phyloP scores from a whole-genome alignment of 2,797 vertebrate genomes.

The Sebastes flavidus region DNA sequence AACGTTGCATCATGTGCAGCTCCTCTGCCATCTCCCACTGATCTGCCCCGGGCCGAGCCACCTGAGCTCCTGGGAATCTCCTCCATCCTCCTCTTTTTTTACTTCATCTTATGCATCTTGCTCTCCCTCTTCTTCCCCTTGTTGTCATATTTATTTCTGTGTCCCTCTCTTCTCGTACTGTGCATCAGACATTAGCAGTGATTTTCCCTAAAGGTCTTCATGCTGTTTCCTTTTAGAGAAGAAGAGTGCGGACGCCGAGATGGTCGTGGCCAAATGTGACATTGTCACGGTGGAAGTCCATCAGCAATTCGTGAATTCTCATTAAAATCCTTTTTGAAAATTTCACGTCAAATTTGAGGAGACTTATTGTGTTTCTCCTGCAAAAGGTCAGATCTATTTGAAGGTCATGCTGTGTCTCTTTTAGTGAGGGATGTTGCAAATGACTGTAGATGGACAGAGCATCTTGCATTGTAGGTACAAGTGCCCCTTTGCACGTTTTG shows the following conservation, averaged over 20 bases:
- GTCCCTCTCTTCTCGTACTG: not conserved
- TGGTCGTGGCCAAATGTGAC: not conserved
- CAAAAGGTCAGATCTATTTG: conserved; percentile 24
- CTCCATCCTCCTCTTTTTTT: conserved; percentile 36
- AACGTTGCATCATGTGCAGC: conserved; percentile 74
- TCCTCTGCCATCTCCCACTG: conserved; percentile 62
- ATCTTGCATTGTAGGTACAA: conserved; percentile 11
- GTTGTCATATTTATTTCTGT: not conserved
- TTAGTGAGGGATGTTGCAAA: not conserved
- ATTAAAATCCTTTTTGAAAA: conserved; percentile 26
- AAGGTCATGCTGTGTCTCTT: conserved; percentile 4
- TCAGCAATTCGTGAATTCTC: conserved; percentile 36
- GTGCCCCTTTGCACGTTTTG: conserved; percentile 49
- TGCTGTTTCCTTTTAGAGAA: not conserved
- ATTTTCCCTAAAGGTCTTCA: conserved; percentile 5
- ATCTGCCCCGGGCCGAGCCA: conserved; percentile 69
- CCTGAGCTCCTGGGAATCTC: conserved; percentile 72
- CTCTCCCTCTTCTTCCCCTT: conserved; percentile 2
- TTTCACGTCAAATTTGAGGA: not conserved
- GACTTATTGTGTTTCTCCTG: not conserved
- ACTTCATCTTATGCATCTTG: conserved; percentile 21
- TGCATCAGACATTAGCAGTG: not conserved
- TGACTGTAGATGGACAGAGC: conserved; percentile 24
- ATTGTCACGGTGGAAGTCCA: conserved; percentile 10
- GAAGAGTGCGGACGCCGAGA: not conserved